phyloP scores from a whole-genome alignment of 2,797 vertebrate species.

The Crenichthys baileyi region DNA sequence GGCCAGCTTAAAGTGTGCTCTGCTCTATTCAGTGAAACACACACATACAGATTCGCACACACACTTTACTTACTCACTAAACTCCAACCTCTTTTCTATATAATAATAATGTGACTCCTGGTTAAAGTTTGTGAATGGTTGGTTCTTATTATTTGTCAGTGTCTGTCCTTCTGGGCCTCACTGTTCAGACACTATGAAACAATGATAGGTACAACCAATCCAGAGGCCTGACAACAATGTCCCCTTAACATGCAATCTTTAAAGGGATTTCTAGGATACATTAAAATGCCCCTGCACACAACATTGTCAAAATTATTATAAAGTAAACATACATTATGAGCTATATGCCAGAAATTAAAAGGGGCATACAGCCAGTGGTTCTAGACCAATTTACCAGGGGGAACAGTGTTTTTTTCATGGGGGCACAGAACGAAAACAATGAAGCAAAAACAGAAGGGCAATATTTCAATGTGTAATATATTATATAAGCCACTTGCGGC shows the following conservation, averaged over 20 bases:
- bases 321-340: neutral
- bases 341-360: neutral
- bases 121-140: constrained; percentile 27
- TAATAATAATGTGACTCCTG: constrained; percentile 13
- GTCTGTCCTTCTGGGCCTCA: constrained; percentile 46
- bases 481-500: no score
- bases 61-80: constrained; percentile 30
- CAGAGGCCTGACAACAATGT: constrained; percentile 14
- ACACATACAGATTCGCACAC: constrained; percentile 5
- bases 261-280: neutral
- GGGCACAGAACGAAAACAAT: no score
- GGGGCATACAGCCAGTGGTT: no score
- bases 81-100: constrained; percentile 35
- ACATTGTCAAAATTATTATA: neutral
- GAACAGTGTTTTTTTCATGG: no score
- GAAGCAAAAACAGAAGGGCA: no score
- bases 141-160: constrained; percentile 16
- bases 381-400: no score
- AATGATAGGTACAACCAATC: neutral
- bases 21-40: constrained; percentile 21
- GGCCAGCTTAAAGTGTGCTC: constrained; percentile 43
- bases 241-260: constrained; percentile 11
- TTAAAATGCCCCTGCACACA: neutral
- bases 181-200: neutral
- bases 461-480: no score